Percentiles rank a stretch among this genome's conserved stretches.
phyloP scores from a whole-genome alignment of 2,888 invertebrate genomes.

The Tiliacea citrago region DNA sequence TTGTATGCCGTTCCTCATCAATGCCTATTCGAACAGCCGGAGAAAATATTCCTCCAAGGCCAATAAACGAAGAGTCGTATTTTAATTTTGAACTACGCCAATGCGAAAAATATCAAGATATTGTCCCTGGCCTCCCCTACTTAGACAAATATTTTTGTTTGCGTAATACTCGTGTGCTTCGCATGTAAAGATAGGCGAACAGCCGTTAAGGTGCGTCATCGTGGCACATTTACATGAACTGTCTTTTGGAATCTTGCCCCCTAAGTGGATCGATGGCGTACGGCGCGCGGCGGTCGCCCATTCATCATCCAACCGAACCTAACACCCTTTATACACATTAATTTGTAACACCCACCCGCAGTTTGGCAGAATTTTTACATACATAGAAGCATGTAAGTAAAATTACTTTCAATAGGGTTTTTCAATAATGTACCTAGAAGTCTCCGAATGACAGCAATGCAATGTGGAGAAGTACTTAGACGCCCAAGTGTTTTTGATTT shows the following conservation, averaged over 20 bases:
- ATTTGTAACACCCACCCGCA: constrained; percentile 66
- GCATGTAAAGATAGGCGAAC: constrained; percentile 42
- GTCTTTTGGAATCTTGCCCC: constrained; percentile 73
- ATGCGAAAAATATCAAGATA: constrained; percentile 46
- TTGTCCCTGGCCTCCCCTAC: constrained; percentile 23
- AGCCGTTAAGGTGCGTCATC: constrained; percentile 59
- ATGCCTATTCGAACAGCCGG: constrained; percentile 9
- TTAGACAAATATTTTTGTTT: constrained; percentile 63
- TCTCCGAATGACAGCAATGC: background rate
- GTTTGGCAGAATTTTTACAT: constrained; percentile 25
- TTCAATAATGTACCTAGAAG: background rate
- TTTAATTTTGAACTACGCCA: constrained; percentile 36
- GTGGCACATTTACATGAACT: constrained; percentile 66
- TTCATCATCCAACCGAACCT: constrained; percentile 77
- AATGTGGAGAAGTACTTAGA: background rate
- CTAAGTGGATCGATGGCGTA: constrained; percentile 78
- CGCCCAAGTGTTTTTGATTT: background rate
- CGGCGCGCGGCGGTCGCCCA: constrained; percentile 71
- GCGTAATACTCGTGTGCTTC: constrained; percentile 41
- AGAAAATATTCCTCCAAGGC: constrained; percentile 32
- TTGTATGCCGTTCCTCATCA: constrained; percentile 15
- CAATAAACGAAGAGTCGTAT: constrained; percentile 29
- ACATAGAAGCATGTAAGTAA: background rate
- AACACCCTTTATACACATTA: constrained; percentile 70
- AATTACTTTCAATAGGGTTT: background rate